These are phyloP conservation scores for Hypanus sabinus DNA, from an alignment of 2,113 vertebrate species.

Conservation along the genomic window DNA sequence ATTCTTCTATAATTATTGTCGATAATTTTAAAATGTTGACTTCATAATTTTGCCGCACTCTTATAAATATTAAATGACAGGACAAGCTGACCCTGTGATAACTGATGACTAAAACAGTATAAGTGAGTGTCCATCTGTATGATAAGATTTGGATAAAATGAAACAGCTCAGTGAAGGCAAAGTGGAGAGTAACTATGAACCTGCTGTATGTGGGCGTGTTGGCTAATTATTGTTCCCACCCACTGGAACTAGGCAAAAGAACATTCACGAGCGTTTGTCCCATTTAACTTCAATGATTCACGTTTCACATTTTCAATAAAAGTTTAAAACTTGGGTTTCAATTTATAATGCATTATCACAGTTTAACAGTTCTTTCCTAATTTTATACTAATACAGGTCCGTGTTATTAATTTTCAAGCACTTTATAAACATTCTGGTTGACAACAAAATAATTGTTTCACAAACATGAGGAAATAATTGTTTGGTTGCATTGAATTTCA, in stretches of 20 bases:
- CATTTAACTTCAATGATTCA: background rate
- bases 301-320: background rate
- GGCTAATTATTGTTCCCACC: constrained; percentile 13
- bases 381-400: background rate
- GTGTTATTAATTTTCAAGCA: background rate
- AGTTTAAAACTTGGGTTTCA: background rate
- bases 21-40: background rate
- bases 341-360: background rate
- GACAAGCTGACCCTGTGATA: background rate
- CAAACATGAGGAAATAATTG: too few species aligned
- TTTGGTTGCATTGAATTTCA: background rate
- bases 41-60: background rate
- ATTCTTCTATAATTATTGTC: background rate
- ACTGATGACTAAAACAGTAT: background rate
- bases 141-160: background rate
- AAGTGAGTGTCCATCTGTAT: too few species aligned
- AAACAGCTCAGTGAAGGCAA: background rate
- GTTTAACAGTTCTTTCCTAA: background rate
- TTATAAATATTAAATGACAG: background rate
- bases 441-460: background rate
- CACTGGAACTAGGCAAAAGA: background rate
- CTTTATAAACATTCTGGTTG: background rate
- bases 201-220: background rate
- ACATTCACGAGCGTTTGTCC: background rate
- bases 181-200: background rate